A percentile compares a stretch with the other conserved stretches of the same genome.
Evolutionary conservation across 2,113 vertebrate genomes (phyloP).

Genomic region (human (Homo sapiens)): GRCh38 chr12:99067001-99067500

Average conservation of each 20-base stretch:
- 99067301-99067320: constrained; percentile 49
- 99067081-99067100: neutral
- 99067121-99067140: neutral
- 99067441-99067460: neutral
- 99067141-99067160: neutral
- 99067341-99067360: neutral
- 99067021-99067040: neutral
- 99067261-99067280: neutral
- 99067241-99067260: constrained; percentile 35
- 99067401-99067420: neutral
- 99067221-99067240: constrained; percentile 35
- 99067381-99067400: constrained; percentile 2
- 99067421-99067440: neutral
- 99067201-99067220: constrained; percentile 44
- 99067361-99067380: neutral
- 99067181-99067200: neutral
- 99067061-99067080: neutral
- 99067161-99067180: constrained; percentile 55
- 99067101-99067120: neutral
- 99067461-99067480: neutral
- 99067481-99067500: neutral
- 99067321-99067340: constrained; percentile 10
- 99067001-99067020: neutral
- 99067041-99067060: neutral
- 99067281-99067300: constrained; percentile 57